Base-by-base conservation (phyloP, 1,140 invertebrate genomes). In the Argopecten irradians region DNA sequence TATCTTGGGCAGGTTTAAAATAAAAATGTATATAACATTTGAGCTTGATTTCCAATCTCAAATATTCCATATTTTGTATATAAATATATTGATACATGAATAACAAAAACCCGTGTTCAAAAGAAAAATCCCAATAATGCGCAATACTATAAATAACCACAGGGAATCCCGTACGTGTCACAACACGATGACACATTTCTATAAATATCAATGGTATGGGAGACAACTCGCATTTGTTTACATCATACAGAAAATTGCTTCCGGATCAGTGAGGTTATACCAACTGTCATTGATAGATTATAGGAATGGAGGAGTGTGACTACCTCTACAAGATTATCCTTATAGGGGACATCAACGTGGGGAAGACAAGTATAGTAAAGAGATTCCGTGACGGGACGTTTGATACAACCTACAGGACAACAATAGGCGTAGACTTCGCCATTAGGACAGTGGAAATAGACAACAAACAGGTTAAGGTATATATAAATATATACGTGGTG, bases 261-360 rank as follows among this genome's bases (percentile, higher is more conserved):
- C 55, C 55, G 55, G 55, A 71, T 71, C 8, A 1, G 16, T 71
- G 3, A 16, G 13, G 19, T 28, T 5, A 19, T n/a, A 55, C 13
- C 28, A 22, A 41, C 82, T 84, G 55, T 33, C 28, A 14, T 11
- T 46, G n/a, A 86, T 2, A 28, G 13, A 32, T 82, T 36, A 7
- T 86, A 11, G 83, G n/a, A 43, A 86, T 86, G 88, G 85, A 8
- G 13, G 85, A 89, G 33, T 89, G 86, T 86, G 89, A 90, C 46
- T 88, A 83, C 71, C 33, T 88, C 3, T 88, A 85, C 22, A 90
- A 90, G 84, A 86, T 90, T 16, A 82, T 90, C 22, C 82, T 90
- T 36, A 86, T 88, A 19, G 89, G 89, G 1, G 87, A 90, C 82
- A 34, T 33, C 35, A 86, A 85, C 28, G 89, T 90, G 16, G 89